These are phyloP conservation scores for Ispidina lecontei DNA, from an alignment of 2,797 vertebrate species.

Conservation along the genomic window DNA sequence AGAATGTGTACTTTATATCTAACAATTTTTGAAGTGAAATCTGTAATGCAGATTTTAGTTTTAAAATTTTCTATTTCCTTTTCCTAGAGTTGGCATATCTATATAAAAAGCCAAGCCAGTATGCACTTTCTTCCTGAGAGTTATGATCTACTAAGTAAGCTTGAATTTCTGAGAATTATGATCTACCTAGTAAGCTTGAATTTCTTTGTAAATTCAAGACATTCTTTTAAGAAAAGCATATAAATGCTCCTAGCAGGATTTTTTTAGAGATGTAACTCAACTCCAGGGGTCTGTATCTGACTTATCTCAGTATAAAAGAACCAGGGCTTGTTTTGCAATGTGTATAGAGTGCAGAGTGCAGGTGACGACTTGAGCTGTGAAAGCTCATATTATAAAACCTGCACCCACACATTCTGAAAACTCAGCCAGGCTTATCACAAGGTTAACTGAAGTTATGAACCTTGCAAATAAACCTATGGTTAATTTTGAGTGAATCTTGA, in stretches of 20 bases:
- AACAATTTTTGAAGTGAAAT: conserved; percentile 50
- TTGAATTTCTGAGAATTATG: neutral
- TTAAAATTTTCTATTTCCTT: conserved; percentile 32
- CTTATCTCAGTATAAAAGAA: neutral
- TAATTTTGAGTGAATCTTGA: conserved; percentile 32
- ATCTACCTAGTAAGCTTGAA: neutral
- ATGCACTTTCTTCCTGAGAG: neutral
- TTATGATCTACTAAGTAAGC: neutral
- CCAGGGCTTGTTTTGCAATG: neutral
- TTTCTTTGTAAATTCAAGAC: conserved; percentile 1
- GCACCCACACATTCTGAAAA: conserved; percentile 27
- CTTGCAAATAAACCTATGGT: conserved; percentile 6
- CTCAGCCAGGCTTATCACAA: conserved; percentile 25
- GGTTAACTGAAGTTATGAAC: conserved; percentile 12
- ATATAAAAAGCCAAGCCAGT: neutral
- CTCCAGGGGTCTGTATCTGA: neutral
- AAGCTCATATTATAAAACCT: neutral
- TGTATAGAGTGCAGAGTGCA: neutral
- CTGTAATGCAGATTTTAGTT: neutral
- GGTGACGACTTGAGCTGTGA: conserved; percentile 8
- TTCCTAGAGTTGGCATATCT: neutral
- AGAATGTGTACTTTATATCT: conserved; percentile 19
- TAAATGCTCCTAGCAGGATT: neutral
- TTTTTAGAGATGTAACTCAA: neutral
- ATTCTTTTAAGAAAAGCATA: neutral